Evolutionary conservation across 2,888 invertebrate species (phyloP).

Genomic region (Lasioglossum pauxillum): DNA sequence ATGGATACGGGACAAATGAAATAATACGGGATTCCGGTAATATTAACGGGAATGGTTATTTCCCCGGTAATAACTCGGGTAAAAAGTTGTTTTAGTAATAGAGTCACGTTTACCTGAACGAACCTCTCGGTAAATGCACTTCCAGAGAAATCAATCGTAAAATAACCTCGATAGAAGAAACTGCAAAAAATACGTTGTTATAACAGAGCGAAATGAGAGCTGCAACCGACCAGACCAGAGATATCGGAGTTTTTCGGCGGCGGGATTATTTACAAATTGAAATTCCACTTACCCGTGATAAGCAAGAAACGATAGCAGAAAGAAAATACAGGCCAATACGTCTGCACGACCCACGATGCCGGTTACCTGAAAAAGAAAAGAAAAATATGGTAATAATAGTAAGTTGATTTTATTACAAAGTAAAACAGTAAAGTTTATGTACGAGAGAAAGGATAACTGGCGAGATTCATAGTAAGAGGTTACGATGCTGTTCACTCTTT

Average conservation of each 20-base stretch:
- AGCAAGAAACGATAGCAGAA: slow-evolving; percentile 91
- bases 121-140: neutral
- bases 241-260: neutral
- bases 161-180: neutral
- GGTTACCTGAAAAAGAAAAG: slow-evolving; percentile 88
- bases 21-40: neutral
- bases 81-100: slow-evolving; percentile 6
- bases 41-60: neutral
- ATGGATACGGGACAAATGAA: neutral
- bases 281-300: slow-evolving; percentile 90
- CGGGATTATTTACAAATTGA: neutral
- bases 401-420: neutral
- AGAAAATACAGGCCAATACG: slow-evolving; percentile 93
- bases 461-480: neutral
- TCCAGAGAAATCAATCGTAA: neutral
- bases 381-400: slow-evolving; percentile 8
- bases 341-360: slow-evolving; percentile 96
- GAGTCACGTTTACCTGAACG: slow-evolving; percentile 13
- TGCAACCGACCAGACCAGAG: neutral
- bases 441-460: neutral
- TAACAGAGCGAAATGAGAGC: neutral
- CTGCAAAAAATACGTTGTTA: neutral
- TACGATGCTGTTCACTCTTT: too few species aligned
- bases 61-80: neutral
- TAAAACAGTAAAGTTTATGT: neutral